Evolutionary conservation across 2,888 invertebrate species (phyloP), one percentile per base, ranked within the genome.

Genomic region (Horisme vitalbata): DNA sequence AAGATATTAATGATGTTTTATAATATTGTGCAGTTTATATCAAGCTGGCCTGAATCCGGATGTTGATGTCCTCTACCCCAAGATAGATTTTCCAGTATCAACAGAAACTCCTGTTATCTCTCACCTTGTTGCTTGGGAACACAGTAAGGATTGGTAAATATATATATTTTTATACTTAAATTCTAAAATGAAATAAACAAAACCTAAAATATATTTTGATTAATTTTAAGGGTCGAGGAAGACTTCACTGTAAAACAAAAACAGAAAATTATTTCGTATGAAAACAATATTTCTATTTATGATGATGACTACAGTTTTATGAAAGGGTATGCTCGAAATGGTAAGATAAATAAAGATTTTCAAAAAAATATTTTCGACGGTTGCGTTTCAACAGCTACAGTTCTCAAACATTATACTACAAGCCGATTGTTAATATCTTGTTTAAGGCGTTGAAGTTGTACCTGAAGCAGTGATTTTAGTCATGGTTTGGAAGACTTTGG

Each of bases 41-140:
- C 90, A 92, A 55, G 83, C 86, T 48, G 97, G 97, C 0, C 69
- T 93, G 3, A 92, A 94, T 45, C 91, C 95, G 0, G 90, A 93
- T 57, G 75, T 96, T 4, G 83, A 93, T 3, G 91, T 91, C 9
- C 75, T 97, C 2, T 96, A 95, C 71, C 94, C 95, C 0, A 74
- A 83, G 34, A 83, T 95, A 0, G 64, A 92, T 36, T 96, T 91
- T 65, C 97, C 97, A 0, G 97, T 97, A 0, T 93, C 95, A 3
- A 91, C 94, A 5, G 94, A 94, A 28, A 97, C 97, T 0, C 93
- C 95, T 0, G 92, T 94, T 87, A 91, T 97, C 20, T 93, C 95
- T 1, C 93, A 95, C 1, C 81, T 94, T n/a, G 91, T 97, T 9
- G 91, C 90, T 45, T 97, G 97, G 96, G 94, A 96, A 55, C 96